These are phyloP conservation scores for Brachyrhaphis roseni DNA, from an alignment of 2,797 vertebrate species.

Conservation along the genomic window DNA sequence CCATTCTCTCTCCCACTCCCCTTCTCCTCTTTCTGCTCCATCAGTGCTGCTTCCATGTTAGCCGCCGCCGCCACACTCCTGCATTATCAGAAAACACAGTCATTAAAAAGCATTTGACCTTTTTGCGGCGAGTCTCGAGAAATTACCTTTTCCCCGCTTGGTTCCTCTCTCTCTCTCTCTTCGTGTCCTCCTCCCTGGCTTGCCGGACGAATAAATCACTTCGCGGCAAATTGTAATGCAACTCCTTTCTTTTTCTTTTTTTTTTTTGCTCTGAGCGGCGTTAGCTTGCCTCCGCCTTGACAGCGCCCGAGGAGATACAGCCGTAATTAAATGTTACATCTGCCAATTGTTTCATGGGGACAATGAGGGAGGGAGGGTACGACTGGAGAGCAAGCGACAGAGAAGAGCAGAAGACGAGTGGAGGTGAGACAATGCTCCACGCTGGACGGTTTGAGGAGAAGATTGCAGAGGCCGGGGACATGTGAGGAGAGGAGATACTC, in stretches of 20 bases:
- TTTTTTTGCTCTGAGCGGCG: conserved; percentile 73
- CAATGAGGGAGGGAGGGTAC: conserved; percentile 68
- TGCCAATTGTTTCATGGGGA: conserved; percentile 83
- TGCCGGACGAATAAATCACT: conserved; percentile 77
- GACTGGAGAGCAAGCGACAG: conserved; percentile 49
- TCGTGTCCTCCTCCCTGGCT: conserved; percentile 48
- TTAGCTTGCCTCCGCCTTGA: conserved; percentile 69
- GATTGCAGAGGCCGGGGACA: conserved; percentile 52
- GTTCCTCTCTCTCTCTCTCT: conserved; percentile 23
- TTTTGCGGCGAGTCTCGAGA: conserved; percentile 81
- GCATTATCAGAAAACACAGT: conserved; percentile 85
- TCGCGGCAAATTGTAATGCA: conserved; percentile 81
- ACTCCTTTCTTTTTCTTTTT: conserved; percentile 61
- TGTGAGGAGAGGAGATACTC: conserved; percentile 41
- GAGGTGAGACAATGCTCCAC: conserved; percentile 67
- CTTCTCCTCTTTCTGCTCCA: conserved; percentile 25
- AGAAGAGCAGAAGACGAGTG: conserved; percentile 63
- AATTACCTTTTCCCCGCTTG: conserved; percentile 78
- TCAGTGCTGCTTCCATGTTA: conserved; percentile 28
- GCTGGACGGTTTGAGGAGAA: conserved; percentile 67
- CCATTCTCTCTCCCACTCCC: conserved; percentile 5
- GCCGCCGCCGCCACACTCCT: conserved; percentile 49
- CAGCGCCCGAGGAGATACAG: conserved; percentile 80
- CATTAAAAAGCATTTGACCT: conserved; percentile 89
- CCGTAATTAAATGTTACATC: conserved; percentile 85